Base-by-base conservation (phyloP, 2,113 vertebrate species). In the Aplodontia rufa region DNA sequence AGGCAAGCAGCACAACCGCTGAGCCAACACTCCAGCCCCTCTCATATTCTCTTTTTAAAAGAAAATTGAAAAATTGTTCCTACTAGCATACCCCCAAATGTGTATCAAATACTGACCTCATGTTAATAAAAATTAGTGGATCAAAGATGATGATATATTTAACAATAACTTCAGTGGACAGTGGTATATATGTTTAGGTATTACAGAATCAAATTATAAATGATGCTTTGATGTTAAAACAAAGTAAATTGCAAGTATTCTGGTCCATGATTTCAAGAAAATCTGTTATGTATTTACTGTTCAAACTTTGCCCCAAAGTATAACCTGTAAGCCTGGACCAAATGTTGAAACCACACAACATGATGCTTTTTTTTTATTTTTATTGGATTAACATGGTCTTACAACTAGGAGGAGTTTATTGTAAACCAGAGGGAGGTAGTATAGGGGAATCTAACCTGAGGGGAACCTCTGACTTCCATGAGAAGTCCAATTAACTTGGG, bases 121-220 rank as follows among this genome's bases (percentile, higher is more conserved):
- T 85, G 28, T 93, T 90, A 82, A 83, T 22, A 69, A 49, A 1
- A 60, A 68, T 90, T 85, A 72, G 8, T 42, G 7, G 53, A 83
- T 51, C 89, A 91, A 37, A 75, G 4, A 55, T 81, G 92, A 76
- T 78, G 42, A 53, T 79, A 37, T 53, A 64, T 62, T 87, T 90
- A 12, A 40, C n/a, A 91, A 30, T 96, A 94, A 83, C 42, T 35
- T 84, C 51, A 26, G 14, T 69, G 6, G 3, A 76, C 49, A 74
- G 11, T 79, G 45, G 26, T 78, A 62, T 8, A 5, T 78, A 37
- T 69, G 3, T 19, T 82, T 20, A 82, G 6, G 45, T 72, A 2
- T 45, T 85, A 94, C 68, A 76, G 24, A 93, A 66, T 91, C 60
- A 91, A 80, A 87, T 79, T 37, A 55, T 80, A 28, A 87, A 74